A percentile compares a stretch with the other conserved stretches of the same genome.
Conservation (phyloP, 2,797 vertebrate genomes). For the Lateolabrax maculatus region DNA sequence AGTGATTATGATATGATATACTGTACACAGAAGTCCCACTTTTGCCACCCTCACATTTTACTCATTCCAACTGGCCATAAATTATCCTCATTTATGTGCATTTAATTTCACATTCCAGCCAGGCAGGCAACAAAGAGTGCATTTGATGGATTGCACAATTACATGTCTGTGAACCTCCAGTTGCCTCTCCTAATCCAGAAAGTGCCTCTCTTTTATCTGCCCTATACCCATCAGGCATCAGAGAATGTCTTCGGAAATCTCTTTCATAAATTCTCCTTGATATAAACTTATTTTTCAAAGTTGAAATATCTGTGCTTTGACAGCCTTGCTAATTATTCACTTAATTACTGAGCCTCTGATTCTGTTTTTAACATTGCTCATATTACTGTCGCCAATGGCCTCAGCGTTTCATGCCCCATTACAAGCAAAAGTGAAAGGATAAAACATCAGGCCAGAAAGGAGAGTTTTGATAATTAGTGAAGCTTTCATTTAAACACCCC, state of each 20-base stretch:
- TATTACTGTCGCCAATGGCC: conserved; percentile 30
- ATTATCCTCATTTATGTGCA: conserved; percentile 60
- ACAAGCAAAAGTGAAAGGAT: conserved; percentile 23
- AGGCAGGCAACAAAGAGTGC: conserved; percentile 57
- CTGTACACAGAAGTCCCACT: conserved; percentile 31
- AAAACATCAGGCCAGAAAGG: conserved; percentile 22
- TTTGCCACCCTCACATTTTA: conserved; percentile 28
- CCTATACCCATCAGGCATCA: conserved; percentile 25
- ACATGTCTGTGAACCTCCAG: conserved; percentile 50
- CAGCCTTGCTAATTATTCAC: conserved; percentile 51
- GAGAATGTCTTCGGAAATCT: conserved; percentile 29
- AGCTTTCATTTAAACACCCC: conserved; percentile 31
- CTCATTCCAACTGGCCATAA: conserved; percentile 35
- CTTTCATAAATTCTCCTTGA: conserved; percentile 41
- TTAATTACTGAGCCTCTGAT: conserved; percentile 49
- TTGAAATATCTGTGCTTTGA: conserved; percentile 12
- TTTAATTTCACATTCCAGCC: conserved; percentile 61
- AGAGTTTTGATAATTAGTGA: conserved; percentile 34
- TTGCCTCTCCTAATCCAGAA: conserved; percentile 34
- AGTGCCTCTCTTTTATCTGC: conserved; percentile 40
- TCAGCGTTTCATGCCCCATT: conserved; percentile 38
- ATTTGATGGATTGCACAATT: conserved; percentile 60
- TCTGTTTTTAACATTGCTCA: conserved; percentile 39
- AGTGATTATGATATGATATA: conserved; percentile 44
- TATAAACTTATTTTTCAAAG: conserved; percentile 13